Base-by-base conservation (phyloP, 37 sponge, comb jelly and placozoan species). In the Mnemiopsis leidyi region DNA sequence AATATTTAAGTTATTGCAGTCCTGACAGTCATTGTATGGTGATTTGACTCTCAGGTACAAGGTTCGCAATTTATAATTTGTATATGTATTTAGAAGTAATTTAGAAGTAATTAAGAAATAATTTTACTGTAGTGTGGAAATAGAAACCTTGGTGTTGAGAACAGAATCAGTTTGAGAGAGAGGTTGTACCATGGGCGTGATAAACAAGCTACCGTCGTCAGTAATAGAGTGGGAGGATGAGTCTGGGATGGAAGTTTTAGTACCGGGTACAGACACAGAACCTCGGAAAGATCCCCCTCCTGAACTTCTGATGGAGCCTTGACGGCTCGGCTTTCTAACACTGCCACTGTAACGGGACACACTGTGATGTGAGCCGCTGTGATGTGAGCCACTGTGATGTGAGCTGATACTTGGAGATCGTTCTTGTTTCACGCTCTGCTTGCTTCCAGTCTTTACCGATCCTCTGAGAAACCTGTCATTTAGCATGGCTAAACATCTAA, bases 101-200 rank as follows among this genome's bases (percentile, higher is more conserved):
- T n/a, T n/a, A n/a, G n/a, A n/a, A 67, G 68, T 67, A 67, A 21
- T 67, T 67, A 67, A 67, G 68, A 20, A 67, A 67, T 67, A n/a
- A n/a, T n/a, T n/a, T n/a, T n/a, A n/a, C n/a, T n/a, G n/a, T n/a
- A n/a, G n/a, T n/a, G n/a, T n/a, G n/a, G n/a, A n/a, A n/a, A n/a
- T n/a, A n/a, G n/a, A n/a, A n/a, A n/a, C n/a, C 36, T 79, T 32
- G 7, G 36, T 79, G 37, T 79, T 79, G 35, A 79, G 82, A 35
- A 79, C 36, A 5, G 82, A 79, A 23, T 79, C 82, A 1, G 82
- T 79, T 23, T 79, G 82, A 13, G 82, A 79, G 36, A 79, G 82
- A 23, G 82, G 82, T 32, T 79, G 82, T 23, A 79, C 34, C 82
- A 79, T 79, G 1, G 82, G 82, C 7, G 82, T 79, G 31, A 79